Conservation (phyloP, 2,888 invertebrate genomes). For the Ditula angustiorana region DNA sequence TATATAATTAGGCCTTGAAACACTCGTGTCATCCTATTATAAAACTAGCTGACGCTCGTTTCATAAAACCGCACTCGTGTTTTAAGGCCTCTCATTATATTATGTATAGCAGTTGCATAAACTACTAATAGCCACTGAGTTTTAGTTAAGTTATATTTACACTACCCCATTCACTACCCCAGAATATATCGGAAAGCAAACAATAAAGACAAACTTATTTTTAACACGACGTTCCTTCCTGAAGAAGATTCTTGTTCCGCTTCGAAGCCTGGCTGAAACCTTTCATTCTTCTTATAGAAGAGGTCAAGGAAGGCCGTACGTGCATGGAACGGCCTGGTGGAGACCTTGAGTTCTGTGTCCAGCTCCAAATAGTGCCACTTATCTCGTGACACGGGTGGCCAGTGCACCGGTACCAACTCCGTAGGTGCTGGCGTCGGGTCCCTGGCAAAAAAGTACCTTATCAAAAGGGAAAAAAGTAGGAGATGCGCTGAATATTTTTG, state of each 20-base stretch:
- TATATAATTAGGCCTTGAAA: too few relatives aligned
- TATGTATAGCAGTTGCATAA: too few relatives aligned
- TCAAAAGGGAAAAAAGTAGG: too few relatives aligned
- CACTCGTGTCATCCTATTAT: too few relatives aligned
- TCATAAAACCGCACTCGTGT: too few relatives aligned
- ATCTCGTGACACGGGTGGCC: conserved; percentile 41
- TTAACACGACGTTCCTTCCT: neutral
- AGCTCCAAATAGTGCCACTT: conserved; percentile 38
- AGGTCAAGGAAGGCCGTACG: conserved; percentile 44
- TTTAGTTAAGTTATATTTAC: too few relatives aligned
- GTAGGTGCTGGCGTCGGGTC: conserved; percentile 59
- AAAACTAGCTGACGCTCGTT: too few relatives aligned
- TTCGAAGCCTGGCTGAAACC: neutral
- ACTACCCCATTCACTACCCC: too few relatives aligned
- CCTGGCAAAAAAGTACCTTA: conserved; percentile 43
- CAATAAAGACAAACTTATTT: neutral
- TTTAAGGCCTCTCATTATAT: too few relatives aligned
- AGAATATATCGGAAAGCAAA: neutral
- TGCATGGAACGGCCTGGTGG: conserved; percentile 34
- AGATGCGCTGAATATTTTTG: too few relatives aligned
- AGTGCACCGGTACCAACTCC: conserved; percentile 53
- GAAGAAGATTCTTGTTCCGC: neutral
- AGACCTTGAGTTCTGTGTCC: conserved; percentile 30
- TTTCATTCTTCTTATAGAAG: conserved; percentile 35
- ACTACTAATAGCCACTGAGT: too few relatives aligned